phyloP scores from a whole-genome alignment of 2,113 vertebrate genomes.

The Chauna torquata region DNA sequence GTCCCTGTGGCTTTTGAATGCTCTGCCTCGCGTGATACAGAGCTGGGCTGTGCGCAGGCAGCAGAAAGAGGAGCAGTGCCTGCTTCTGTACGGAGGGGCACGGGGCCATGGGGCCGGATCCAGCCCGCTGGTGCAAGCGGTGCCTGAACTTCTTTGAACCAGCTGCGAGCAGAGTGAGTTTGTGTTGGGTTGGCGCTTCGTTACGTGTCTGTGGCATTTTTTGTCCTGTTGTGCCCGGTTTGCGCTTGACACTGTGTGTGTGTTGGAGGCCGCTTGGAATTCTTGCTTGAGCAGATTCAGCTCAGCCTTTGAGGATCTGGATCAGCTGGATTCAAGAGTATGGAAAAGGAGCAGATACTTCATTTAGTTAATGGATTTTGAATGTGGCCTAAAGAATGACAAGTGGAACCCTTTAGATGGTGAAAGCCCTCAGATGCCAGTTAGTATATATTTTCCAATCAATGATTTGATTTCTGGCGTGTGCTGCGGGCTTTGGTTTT shows the following conservation, averaged over 20 bases:
- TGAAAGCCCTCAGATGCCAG: slow-evolving; percentile 32
- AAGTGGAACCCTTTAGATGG: not conserved
- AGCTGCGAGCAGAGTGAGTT: not conserved
- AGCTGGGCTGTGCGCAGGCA: not conserved
- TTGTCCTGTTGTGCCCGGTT: not conserved
- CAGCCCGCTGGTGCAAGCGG: not conserved
- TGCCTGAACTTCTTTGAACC: not conserved
- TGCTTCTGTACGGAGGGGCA: not conserved
- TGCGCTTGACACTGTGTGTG: not conserved
- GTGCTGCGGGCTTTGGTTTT: slow-evolving; percentile 48
- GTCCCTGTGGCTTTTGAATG: not conserved
- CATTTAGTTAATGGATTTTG: slow-evolving; percentile 61
- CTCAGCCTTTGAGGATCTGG: slow-evolving; percentile 23
- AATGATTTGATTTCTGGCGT: slow-evolving; percentile 65
- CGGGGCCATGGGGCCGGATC: not conserved
- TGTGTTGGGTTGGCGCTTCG: not conserved
- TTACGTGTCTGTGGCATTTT: not conserved
- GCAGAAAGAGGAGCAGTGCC: not conserved
- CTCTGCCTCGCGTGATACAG: fast-evolving
- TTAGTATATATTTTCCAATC: slow-evolving; percentile 61
- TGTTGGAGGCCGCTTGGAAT: not conserved
- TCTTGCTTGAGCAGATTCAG: not conserved
- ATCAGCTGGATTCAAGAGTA: slow-evolving; percentile 24
- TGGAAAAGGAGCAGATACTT: slow-evolving; percentile 52
- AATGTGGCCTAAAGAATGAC: slow-evolving; percentile 22